Evolutionary conservation across 23 tunicate species (phyloP), one percentile per base, ranked within the genome.

Genomic region (Halocynthia aurantium): DNA sequence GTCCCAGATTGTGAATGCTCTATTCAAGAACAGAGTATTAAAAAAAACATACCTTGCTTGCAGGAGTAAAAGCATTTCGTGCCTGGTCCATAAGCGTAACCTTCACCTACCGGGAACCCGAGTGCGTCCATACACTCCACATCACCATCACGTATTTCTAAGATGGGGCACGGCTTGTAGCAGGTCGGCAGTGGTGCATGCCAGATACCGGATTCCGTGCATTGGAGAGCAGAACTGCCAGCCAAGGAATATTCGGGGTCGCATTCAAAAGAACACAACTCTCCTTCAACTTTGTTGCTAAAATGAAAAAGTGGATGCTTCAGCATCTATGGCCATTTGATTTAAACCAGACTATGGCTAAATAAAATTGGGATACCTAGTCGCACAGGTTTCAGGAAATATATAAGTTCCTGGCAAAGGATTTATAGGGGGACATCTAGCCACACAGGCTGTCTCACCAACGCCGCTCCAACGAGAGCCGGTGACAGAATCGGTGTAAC

Each of bases 221-320:
- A 84, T 9, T 55, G 61, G 66, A 84, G 57, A 5, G 70, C 54
- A 40, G 49, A 15, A 15, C 40, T 57, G 11, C 89, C 89, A 6
- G 21, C 50, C 70, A 84, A 53, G 8, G 70, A 11, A 51, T 80
- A 77, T 9, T 69, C 83, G 12, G 31, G 69, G 20, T 78, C 70
- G 40, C 89, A 84, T 17, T 84, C 89, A 63, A 84, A 84, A 54
- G 82, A 67, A 70, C 89, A 84, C 7, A 53, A 11, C 11, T 84
- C 83, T 6, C 83, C 83, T 53, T 78, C 79, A 50, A 84, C 61
- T 80, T 53, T 84, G 53, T 78, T 50, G n/a, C 89, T 84, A 11
- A 6, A 51, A 58, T 6, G 6, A 40, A 22, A 50, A 70, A 9
- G 61, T n/a, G 19, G 49, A 44, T 18, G 21, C 40, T n/a, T 60